Conservation (phyloP, 2,888 invertebrate genomes). For the Argyresthia albistria region DNA sequence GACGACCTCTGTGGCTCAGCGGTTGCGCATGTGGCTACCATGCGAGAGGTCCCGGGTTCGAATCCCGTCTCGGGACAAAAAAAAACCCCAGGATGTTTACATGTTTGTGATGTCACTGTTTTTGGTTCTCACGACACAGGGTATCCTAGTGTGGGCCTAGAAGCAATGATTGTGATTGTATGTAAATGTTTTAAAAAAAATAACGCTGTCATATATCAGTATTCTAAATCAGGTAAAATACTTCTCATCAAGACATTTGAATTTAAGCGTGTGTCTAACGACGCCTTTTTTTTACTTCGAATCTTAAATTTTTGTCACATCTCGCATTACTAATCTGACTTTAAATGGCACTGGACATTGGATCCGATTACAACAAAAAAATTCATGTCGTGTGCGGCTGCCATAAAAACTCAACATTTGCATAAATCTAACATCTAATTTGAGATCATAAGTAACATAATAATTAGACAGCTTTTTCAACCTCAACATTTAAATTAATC, state of each 20-base stretch:
- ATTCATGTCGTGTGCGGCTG: conserved; percentile 51
- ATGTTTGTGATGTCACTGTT: no score
- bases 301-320: conserved; percentile 30
- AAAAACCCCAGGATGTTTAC: no score
- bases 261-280: conserved; percentile 20
- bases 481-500: conserved; percentile 37
- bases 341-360: conserved; percentile 33
- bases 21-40: no score
- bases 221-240: conserved; percentile 35
- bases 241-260: conserved; percentile 31
- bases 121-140: no score
- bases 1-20: no score
- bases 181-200: no score
- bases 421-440: conserved; percentile 52
- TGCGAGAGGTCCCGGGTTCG: no score
- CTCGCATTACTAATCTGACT: conserved; percentile 53
- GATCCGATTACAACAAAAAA: conserved; percentile 42
- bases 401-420: conserved; percentile 47
- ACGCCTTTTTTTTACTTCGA: conserved; percentile 19
- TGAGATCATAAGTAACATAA: conserved; percentile 45
- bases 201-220: no score
- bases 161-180: no score
- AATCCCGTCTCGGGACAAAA: no score
- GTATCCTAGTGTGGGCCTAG: no score
- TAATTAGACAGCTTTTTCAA: conserved; percentile 48